phyloP scores from a whole-genome alignment of 2,888 invertebrate genomes.

The Rotaria socialis region DNA sequence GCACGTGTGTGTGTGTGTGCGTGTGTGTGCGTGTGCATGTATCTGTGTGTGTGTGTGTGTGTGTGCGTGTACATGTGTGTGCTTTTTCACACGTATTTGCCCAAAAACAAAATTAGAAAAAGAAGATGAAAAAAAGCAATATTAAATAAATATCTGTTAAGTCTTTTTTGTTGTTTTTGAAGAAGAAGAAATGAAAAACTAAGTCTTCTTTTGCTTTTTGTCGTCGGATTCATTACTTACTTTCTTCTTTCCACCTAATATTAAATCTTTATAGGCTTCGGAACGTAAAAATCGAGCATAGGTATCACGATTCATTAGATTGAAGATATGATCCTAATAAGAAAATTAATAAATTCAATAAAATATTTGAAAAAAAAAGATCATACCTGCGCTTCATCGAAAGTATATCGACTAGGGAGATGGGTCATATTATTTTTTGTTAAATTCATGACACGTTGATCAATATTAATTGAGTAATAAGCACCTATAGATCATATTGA shows the following conservation, averaged over 20 bases:
- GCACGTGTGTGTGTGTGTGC: neutral
- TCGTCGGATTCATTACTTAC: constrained; percentile 8
- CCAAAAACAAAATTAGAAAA: neutral
- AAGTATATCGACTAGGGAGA: constrained; percentile 70
- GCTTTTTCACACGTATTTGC: neutral
- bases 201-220: neutral
- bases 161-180: neutral
- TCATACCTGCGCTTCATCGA: constrained; percentile 87
- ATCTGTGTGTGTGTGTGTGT: no score
- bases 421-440: constrained; percentile 75
- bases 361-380: constrained; percentile 20
- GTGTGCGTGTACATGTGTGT: neutral
- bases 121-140: neutral
- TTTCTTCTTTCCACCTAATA: constrained; percentile 45
- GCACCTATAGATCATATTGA: constrained; percentile 67
- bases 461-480: constrained; percentile 91
- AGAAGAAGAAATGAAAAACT: neutral
- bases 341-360: neutral
- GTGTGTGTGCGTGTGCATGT: no score
- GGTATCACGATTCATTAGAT: constrained; percentile 97
- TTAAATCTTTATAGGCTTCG: constrained; percentile 93
- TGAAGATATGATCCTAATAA: constrained; percentile 87
- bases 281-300: constrained; percentile 94
- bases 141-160: neutral
- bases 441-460: constrained; percentile 80